Evolutionary conservation across 2,113 vertebrate genomes (phyloP).

Genomic region (Labrus mixtus): DNA sequence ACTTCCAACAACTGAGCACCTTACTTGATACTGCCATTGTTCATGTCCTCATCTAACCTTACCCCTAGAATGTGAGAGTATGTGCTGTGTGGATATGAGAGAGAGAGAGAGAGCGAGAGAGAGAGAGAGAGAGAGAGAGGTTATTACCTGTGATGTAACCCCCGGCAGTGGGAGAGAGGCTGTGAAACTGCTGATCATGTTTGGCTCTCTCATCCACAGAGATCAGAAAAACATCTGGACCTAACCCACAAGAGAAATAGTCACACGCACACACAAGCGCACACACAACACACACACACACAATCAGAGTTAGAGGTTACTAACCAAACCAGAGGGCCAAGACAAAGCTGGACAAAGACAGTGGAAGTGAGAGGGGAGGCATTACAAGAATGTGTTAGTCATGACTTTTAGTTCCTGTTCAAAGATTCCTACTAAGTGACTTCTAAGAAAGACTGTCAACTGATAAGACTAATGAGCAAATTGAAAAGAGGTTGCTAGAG

Average conservation of each 20-base stretch:
- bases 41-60: neutral
- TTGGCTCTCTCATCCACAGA: constrained; percentile 96
- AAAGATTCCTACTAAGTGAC: constrained; percentile 25
- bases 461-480: neutral
- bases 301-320: neutral
- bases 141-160: constrained; percentile 95
- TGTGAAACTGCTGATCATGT: constrained; percentile 98
- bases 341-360: constrained; percentile 9
- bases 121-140: neutral
- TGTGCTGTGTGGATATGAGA: no score
- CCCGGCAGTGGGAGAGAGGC: constrained; percentile 90
- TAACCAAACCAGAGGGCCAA: neutral
- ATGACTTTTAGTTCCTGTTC: constrained; percentile 54
- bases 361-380: constrained; percentile 1
- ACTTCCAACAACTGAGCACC: neutral
- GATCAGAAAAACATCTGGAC: constrained; percentile 95
- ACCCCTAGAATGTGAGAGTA: no score
- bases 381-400: constrained; percentile 58
- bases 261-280: constrained; percentile 11
- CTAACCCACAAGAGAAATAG: constrained; percentile 69
- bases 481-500: neutral
- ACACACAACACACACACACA: constrained; percentile 9
- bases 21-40: neutral
- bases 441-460: neutral
- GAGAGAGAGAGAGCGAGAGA: neutral